phyloP scores from a whole-genome alignment of 2,113 vertebrate genomes.

The Barnardius zonarius region DNA sequence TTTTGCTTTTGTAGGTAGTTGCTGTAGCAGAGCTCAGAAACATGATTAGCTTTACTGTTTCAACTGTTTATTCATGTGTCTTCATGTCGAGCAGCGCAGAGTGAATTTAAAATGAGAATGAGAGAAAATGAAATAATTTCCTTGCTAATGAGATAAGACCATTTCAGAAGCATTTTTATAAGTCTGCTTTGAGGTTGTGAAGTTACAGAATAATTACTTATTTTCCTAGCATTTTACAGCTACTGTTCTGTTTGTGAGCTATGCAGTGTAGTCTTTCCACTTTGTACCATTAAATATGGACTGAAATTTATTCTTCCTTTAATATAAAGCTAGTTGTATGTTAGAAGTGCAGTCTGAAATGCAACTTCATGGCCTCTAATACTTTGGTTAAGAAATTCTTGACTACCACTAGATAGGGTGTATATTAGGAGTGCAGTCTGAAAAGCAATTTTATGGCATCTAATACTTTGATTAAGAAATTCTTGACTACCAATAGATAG shows the following conservation, averaged over 20 bases:
- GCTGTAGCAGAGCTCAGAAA: neutral
- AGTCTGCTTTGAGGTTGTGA: neutral
- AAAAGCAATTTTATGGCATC: constrained; percentile 17
- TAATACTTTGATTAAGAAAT: constrained; percentile 22
- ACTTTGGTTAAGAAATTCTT: constrained; percentile 30
- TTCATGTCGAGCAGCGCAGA: neutral
- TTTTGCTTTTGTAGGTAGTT: neutral
- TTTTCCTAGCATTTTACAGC: neutral
- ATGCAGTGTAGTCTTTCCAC: neutral
- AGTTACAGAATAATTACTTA: neutral
- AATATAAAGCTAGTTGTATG: neutral
- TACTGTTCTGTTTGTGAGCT: neutral
- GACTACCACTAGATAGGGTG: constrained; percentile 27
- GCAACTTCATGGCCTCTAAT: constrained; percentile 4
- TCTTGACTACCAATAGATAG: constrained; percentile 42
- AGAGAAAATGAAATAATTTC: neutral
- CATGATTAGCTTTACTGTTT: neutral
- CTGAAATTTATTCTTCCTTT: neutral
- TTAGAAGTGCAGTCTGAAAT: constrained; percentile 21
- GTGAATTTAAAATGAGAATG: neutral
- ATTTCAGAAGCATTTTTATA: neutral
- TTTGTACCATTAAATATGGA: neutral
- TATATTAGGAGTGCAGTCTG: neutral
- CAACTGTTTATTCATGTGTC: neutral
- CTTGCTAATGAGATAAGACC: neutral